Conservation (phyloP, 2,797 vertebrate species). For the Agapornis canus region DNA sequence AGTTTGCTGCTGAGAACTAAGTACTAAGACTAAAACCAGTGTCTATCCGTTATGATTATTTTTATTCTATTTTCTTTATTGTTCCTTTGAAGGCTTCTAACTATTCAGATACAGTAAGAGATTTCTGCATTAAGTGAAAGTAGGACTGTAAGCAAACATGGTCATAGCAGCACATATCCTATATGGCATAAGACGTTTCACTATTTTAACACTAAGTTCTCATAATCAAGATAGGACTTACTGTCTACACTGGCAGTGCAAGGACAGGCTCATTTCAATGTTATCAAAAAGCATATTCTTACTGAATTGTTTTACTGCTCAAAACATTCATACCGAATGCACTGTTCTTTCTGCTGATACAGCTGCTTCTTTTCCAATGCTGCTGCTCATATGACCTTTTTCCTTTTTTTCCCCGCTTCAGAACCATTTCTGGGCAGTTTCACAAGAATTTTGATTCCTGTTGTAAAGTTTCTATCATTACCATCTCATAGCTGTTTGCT, state of each 20-base stretch:
- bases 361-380: not conserved
- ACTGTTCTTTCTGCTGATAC: constrained; percentile 20
- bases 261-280: not conserved
- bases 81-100: constrained; percentile 9
- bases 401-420: not conserved
- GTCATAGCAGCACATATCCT: not conserved
- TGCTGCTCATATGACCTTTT: not conserved
- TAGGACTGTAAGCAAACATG: not conserved
- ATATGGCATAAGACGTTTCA: not conserved
- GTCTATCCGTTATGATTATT: not conserved
- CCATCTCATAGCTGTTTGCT: constrained; percentile 12
- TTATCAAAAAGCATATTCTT: not conserved
- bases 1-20: constrained; percentile 24
- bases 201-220: not conserved
- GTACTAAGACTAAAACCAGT: not conserved
- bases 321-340: not conserved
- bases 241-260: not conserved
- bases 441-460: constrained; percentile 39
- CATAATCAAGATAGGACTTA: not conserved
- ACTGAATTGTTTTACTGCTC: not conserved
- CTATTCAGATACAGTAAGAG: not conserved
- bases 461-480: constrained; percentile 27
- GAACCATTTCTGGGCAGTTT: constrained; percentile 42
- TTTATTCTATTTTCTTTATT: constrained; percentile 17
- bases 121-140: not conserved